phyloP scores from a whole-genome alignment of 2,113 vertebrate species.

The Hydropotes inermis region DNA sequence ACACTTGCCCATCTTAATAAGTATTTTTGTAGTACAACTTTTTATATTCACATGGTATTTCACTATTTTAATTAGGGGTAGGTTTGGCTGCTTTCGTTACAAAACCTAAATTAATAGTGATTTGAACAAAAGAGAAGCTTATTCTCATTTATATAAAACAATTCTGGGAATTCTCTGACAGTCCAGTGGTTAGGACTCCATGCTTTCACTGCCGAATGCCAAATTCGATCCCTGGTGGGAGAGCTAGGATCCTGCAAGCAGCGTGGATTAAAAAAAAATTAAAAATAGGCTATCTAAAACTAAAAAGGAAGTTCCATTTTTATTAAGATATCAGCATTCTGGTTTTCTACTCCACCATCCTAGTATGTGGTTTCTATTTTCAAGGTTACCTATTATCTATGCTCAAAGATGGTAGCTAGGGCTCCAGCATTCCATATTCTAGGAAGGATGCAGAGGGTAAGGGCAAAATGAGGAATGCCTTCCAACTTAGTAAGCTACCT shows the following conservation, averaged over 20 bases:
- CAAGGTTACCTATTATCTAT: neutral
- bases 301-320: neutral
- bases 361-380: slow-evolving; percentile 12
- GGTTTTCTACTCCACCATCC: slow-evolving; percentile 11
- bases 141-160: neutral
- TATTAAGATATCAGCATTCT: neutral
- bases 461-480: neutral
- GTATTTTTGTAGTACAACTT: slow-evolving; percentile 28
- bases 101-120: neutral
- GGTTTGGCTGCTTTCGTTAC: neutral
- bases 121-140: slow-evolving; percentile 12
- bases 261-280: neutral
- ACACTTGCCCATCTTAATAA: slow-evolving; percentile 32
- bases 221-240: neutral
- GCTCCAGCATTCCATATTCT: neutral
- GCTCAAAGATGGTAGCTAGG: neutral
- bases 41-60: slow-evolving; percentile 30
- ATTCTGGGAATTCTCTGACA: neutral
- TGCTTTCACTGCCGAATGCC: neutral
- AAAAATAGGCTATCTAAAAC: neutral
- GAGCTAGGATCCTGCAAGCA: neutral
- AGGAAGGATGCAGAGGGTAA: neutral
- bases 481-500: neutral
- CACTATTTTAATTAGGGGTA: slow-evolving; percentile 17
- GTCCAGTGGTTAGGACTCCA: neutral